These are phyloP conservation scores for Apodemus agrarius DNA, from an alignment of 2,797 vertebrate species.

Conservation along the genomic window DNA sequence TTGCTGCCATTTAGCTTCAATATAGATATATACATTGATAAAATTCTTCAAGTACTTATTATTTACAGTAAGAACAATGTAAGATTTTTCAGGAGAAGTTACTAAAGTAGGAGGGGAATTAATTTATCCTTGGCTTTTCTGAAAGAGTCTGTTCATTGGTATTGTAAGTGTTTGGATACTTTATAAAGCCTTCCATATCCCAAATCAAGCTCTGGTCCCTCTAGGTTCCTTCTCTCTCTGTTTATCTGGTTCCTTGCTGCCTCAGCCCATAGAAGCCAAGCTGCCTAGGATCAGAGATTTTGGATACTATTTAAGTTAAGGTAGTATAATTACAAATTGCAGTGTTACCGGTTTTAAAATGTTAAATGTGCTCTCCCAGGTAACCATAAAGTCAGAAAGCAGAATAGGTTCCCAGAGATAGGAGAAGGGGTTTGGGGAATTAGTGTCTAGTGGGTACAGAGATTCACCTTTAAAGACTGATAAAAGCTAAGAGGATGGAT, in stretches of 20 bases:
- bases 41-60: neutral
- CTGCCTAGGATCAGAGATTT: neutral
- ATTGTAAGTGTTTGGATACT: neutral
- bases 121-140: neutral
- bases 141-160: neutral
- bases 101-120: neutral
- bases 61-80: neutral
- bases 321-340: neutral
- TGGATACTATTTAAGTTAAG: slow-evolving; percentile 15
- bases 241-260: neutral
- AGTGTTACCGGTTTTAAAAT: neutral
- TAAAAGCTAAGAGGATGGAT: neutral
- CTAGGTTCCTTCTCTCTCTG: rapidly evolving
- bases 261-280: neutral
- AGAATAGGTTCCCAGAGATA: neutral
- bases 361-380: neutral
- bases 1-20: neutral
- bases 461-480: slow-evolving; percentile 25
- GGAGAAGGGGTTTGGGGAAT: neutral
- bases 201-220: neutral
- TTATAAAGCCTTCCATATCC: neutral
- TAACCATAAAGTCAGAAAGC: neutral
- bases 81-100: neutral
- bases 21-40: neutral
- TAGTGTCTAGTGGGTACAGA: neutral